A percentile compares a stretch with the other conserved stretches of the same genome.
Evolutionary conservation across 2,888 invertebrate species (phyloP).

Genomic region (Macrophya alboannulata): DNA sequence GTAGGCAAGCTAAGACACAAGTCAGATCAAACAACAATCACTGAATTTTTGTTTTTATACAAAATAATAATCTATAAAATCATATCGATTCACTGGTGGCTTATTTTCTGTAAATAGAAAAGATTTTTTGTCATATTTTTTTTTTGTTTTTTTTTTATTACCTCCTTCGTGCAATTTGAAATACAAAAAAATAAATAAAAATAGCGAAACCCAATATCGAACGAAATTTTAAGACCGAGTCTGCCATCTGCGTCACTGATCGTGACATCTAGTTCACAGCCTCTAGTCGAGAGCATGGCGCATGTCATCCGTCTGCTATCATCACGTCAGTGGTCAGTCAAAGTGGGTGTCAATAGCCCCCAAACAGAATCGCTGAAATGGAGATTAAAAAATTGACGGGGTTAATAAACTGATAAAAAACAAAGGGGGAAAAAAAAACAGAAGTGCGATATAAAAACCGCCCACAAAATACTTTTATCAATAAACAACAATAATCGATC

Average conservation of each 20-base stretch:
- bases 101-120: not conserved
- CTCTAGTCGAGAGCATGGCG: conserved; percentile 59
- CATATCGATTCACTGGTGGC: not conserved
- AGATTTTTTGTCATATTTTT: not conserved
- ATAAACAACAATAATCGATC: conserved; percentile 8
- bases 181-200: not conserved
- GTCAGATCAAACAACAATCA: not conserved
- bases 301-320: conserved; percentile 67
- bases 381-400: conserved; percentile 9
- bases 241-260: not conserved
- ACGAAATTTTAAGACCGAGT: not conserved
- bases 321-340: conserved; percentile 56
- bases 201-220: not conserved
- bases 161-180: too few species aligned
- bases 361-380: conserved; percentile 49
- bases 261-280: not conserved
- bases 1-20: not conserved
- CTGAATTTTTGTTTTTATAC: not conserved
- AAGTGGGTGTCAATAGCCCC: conserved; percentile 60
- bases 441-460: conserved; percentile 22
- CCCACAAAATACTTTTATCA: not conserved
- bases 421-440: not conserved
- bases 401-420: not conserved
- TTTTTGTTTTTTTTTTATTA: not conserved
- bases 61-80: not conserved